A percentile compares a stretch with the other conserved stretches of the same genome.
Conservation (phyloP, 2,888 invertebrate species). For the Patella pellucida region DNA sequence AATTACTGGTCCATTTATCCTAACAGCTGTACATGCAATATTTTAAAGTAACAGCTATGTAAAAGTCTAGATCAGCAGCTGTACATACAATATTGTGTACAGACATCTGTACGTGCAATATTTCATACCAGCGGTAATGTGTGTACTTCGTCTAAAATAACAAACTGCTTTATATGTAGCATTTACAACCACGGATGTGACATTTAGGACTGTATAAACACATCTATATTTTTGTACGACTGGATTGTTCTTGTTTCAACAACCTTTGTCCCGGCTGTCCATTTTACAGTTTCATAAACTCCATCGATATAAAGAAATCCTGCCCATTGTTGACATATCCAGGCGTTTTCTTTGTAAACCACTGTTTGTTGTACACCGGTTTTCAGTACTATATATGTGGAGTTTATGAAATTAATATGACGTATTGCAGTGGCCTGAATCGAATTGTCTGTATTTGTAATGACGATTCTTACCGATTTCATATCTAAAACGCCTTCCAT, state of each 20-base stretch:
- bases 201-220: not conserved
- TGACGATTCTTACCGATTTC: not conserved
- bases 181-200: too few species aligned
- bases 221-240: not conserved
- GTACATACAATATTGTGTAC: too few species aligned
- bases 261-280: not conserved
- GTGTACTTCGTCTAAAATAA: too few species aligned
- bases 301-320: not conserved
- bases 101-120: too few species aligned
- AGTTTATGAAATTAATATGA: not conserved
- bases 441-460: not conserved
- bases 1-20: too few species aligned
- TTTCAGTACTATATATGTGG: not conserved
- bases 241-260: not conserved
- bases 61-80: too few species aligned
- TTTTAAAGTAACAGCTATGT: too few species aligned
- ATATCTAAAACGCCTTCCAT: not conserved
- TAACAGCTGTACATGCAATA: too few species aligned
- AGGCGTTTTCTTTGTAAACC: not conserved
- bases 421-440: not conserved
- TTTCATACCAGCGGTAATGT: too few species aligned
- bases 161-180: too few species aligned
- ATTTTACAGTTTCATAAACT: not conserved
- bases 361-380: not conserved
- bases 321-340: not conserved